Evolutionary conservation across 2,888 invertebrate species (phyloP).

Genomic region (Furcula furcula): DNA sequence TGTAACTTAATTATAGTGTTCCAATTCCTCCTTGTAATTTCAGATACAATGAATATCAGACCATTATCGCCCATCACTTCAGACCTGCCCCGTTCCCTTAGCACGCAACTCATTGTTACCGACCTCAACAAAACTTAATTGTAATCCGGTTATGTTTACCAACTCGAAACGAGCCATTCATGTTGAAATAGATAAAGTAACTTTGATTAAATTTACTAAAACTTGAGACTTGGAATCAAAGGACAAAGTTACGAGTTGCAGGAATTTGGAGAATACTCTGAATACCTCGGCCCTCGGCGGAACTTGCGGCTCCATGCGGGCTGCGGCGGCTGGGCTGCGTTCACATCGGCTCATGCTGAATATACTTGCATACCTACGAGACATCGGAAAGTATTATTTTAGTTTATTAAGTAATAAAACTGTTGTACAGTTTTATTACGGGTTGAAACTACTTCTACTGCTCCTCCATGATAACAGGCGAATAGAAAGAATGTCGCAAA

Average conservation of each 20-base stretch:
- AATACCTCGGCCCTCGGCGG: conserved; percentile 16
- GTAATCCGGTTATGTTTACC: conserved; percentile 29
- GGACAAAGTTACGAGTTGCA: conserved; percentile 34
- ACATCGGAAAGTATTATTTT: too few relatives aligned
- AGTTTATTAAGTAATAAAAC: too few relatives aligned
- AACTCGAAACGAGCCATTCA: conserved; percentile 33
- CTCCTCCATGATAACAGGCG: too few relatives aligned
- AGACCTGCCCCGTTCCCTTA: conserved; percentile 2
- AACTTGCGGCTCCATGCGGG: not conserved
- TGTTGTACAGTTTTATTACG: too few relatives aligned
- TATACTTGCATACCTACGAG: not conserved
- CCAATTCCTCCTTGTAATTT: not conserved
- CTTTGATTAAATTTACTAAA: conserved; percentile 45
- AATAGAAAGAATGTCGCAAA: too few relatives aligned
- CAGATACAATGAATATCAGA: not conserved
- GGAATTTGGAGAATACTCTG: conserved; percentile 25
- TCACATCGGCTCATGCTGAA: conserved; percentile 24
- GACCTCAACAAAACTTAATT: conserved; percentile 22
- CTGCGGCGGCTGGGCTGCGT: conserved; percentile 10
- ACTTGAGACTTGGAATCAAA: conserved; percentile 40
- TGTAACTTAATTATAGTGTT: not conserved
- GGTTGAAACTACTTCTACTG: too few relatives aligned
- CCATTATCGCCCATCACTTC: not conserved
- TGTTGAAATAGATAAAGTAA: conserved; percentile 44
- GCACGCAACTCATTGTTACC: conserved; percentile 11